Evolutionary conservation across 2,113 vertebrate genomes (phyloP), one percentile per base, ranked within the genome.

Genomic region (Elephantulus edwardii): DNA sequence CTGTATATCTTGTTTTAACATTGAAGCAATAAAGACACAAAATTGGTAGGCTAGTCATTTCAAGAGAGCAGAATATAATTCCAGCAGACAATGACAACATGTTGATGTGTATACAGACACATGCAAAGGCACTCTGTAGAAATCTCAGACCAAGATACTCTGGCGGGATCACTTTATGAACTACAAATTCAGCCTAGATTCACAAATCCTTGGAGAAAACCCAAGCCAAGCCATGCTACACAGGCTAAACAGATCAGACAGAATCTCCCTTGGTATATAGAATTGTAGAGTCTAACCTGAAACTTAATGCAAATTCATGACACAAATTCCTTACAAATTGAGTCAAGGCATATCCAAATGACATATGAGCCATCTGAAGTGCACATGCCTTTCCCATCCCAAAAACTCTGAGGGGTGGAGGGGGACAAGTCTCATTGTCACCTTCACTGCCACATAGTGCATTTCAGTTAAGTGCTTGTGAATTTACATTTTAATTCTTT

Each of bases 161-260:
- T 87, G 84, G 50, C 77, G 74, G n/a, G 33, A 74, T 86, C 48
- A 26, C 80, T 93, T 94, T 89, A 84, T 84, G 81, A 96, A 88
- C 81, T 76, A 92, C 66, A 83, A 94, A 74, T 86, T 94, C 68
- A 0, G 78, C 40, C 84, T 83, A 95, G 79, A 88, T 93, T 94
- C 87, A 92, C 91, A 96, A 96, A 96, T 94, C 87, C 91, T 95
- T 71, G 80, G 91, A 91, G 89, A 44, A 95, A 94, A 95, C 84
- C 68, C 85, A 87, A 75, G 94, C 84, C 91, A 96, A 95, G 86
- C 54, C 93, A 80, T 88, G 87, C 58, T 94, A 74, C 89, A 94
- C 68, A 92, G 75, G 82, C 82, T 93, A 50, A 89, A 94, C 66
- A 78, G 89, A 96, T 95, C 91, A 95, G 91, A 87, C 50, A 93